Base-by-base conservation (phyloP, 2,113 vertebrate genomes). In the Heloderma charlesbogerti region DNA sequence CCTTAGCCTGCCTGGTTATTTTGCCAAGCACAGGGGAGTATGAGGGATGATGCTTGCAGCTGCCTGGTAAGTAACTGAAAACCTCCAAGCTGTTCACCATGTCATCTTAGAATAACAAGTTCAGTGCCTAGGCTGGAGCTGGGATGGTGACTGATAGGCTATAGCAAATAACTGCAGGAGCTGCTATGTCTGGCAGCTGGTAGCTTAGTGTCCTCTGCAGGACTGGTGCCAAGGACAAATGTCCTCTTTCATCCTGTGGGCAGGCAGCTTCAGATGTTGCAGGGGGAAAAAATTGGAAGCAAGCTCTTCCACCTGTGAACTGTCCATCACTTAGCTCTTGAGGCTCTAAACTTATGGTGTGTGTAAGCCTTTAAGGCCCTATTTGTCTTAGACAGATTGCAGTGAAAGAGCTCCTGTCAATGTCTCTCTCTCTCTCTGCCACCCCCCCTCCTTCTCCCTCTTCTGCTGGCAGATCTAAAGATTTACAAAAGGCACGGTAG, bases 151-250 rank as follows among this genome's bases (percentile, higher is more conserved):
- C 37, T 63, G 54, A 84, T 34, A n/a, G n/a, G n/a, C n/a, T n/a
- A n/a, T n/a, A 29, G 20, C 43, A 84, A 90, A 63, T n/a, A 60
- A 34, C 54, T 29, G 45, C 3, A 40, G 12, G 78, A 8, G 1
- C 45, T 78, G 29, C 31, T 48, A 13, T 84, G 27, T 54, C 66
- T 82, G 71, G 31, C 71, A 90, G 20, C 54, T 78, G 12, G 25
- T 25, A 69, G 72, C 57, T 85, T 69, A 78, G 74, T 79, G 45
- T 43, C 45, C 9, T 79, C 60, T 31, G 25, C 40, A 86, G 43
- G 48, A 69, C 45, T 48, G 10, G 1, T 84, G 31, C 72, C 82
- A 90, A 90, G 57, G 72, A 90, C 88, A 82, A 89, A 89, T 89
- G 34, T 54, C 66, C 45, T 34, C 13, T 78, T 79, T 69, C 27